Conservation (phyloP, 2,113 vertebrate species). For the Crotophaga sulcirostris region DNA sequence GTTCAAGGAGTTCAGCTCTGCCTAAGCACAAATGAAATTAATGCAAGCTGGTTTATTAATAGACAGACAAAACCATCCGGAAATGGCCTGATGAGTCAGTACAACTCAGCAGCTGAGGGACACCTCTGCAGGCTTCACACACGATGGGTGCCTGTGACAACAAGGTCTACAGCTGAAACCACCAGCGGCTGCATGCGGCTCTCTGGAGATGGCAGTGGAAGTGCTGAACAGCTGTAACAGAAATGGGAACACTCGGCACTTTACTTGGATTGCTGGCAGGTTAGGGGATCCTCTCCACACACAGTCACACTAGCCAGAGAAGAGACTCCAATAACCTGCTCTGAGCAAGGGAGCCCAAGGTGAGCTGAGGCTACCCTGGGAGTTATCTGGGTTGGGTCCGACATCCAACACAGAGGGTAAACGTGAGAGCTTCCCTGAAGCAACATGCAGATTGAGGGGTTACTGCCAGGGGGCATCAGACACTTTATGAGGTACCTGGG, state of each 20-base stretch:
- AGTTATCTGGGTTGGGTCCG: rapidly evolving
- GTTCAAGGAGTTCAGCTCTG: constrained; percentile 11
- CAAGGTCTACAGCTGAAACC: not conserved
- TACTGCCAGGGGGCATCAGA: not conserved
- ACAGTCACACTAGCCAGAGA: not conserved
- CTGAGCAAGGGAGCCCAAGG: too few species aligned
- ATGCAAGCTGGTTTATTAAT: not conserved
- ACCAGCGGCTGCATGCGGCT: rapidly evolving
- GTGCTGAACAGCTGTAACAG: rapidly evolving
- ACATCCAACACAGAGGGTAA: rapidly evolving
- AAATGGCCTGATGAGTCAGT: not conserved
- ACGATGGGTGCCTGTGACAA: not conserved
- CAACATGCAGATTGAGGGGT: not conserved
- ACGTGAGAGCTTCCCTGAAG: not conserved
- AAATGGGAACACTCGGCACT: rapidly evolving
- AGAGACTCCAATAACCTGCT: not conserved
- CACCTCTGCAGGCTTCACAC: not conserved
- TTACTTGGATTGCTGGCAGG: rapidly evolving
- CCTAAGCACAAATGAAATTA: not conserved
- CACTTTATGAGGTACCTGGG: rapidly evolving
- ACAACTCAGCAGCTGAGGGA: not conserved
- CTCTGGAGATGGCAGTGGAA: not conserved
- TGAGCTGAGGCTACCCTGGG: not conserved
- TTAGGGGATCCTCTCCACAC: rapidly evolving
- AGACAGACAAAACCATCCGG: not conserved